Conservation (phyloP, 2,888 invertebrate species). For the Folsomia candida region DNA sequence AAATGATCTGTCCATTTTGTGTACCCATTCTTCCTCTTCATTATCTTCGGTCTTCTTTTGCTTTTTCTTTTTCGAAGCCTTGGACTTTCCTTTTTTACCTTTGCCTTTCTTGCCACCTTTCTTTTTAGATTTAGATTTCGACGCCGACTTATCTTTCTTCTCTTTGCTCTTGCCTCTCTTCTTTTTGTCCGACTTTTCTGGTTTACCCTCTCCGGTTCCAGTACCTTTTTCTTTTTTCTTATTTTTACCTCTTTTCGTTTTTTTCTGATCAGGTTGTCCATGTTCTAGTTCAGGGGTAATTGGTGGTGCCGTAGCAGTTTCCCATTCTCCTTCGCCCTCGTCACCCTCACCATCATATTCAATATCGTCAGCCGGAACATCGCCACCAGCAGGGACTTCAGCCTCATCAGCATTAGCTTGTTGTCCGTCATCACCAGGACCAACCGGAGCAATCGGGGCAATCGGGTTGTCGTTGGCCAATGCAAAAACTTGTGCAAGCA, state of each 20-base stretch:
- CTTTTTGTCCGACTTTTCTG: neutral
- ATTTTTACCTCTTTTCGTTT: neutral
- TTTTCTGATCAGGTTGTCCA: neutral
- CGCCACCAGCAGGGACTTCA: neutral
- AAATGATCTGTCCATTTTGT: neutral
- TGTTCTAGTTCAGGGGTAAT: neutral
- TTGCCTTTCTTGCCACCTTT: neutral
- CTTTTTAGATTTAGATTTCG: neutral
- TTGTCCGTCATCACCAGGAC: neutral
- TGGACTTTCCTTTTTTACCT: neutral
- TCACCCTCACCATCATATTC: constrained; percentile 10
- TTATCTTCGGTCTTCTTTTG: neutral
- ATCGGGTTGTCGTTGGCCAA: too few relatives aligned
- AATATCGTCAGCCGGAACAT: neutral
- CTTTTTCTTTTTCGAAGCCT: constrained; percentile 13
- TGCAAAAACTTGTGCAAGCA: neutral
- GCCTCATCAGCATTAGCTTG: neutral
- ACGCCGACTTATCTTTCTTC: neutral
- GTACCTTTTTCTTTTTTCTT: neutral
- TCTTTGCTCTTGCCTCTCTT: neutral
- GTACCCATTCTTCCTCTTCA: neutral
- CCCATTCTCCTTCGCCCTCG: neutral
- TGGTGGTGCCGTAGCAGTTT: neutral
- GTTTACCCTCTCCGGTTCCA: neutral
- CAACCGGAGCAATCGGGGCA: neutral